Base-by-base conservation (phyloP, 2,797 vertebrate genomes). In the Taeniopygia guttata region DNA sequence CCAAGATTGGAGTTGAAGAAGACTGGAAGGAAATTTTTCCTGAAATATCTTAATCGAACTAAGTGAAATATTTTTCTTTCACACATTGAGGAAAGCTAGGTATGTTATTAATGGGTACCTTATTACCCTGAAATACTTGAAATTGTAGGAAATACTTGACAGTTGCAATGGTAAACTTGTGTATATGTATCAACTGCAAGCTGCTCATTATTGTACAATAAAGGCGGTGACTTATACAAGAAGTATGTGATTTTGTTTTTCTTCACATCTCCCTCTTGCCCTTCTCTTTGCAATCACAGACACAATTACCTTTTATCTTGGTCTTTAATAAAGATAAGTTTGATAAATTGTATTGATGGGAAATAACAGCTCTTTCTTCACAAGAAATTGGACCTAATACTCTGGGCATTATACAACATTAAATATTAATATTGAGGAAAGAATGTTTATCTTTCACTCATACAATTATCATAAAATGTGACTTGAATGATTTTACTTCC, bases 121-220 rank as follows among this genome's bases (percentile, higher is more conserved):
- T 40, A 23, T 70, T 78, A 48, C 27, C 29, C 15, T n/a, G 13
- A 89, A 80, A 70, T 51, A 68, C n/a, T 54, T 67, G 48, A 76
- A 90, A 82, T 30, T 11, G 11, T 51, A 83, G 40, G 18, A 70
- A 77, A 54, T 60, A 19, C 27, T 74, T 42, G n/a, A 34, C 2
- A 4, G 13, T 59, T 87, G 43, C 21, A 82, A 13, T 25, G 20
- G 32, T 52, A 63, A 82, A 64, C 9, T 86, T 3, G 0, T 38
- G 7, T 63, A 0, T 69, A 17, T 1, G 0, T 46, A 60, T 11
- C 0, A 1, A 49, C 40, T 67, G 29, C 1, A 13, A 58, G 25
- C 25, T 43, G 25, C 43, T 66, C 0, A 0, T 77, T 87, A 46
- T 52, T 76, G 68, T 58, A 51, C 43, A 90, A 55, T 55, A 74